Evolutionary conservation across 2,797 vertebrate species (phyloP), one percentile per base, ranked within the genome.

Genomic region (Amphiprion clarkii): DNA sequence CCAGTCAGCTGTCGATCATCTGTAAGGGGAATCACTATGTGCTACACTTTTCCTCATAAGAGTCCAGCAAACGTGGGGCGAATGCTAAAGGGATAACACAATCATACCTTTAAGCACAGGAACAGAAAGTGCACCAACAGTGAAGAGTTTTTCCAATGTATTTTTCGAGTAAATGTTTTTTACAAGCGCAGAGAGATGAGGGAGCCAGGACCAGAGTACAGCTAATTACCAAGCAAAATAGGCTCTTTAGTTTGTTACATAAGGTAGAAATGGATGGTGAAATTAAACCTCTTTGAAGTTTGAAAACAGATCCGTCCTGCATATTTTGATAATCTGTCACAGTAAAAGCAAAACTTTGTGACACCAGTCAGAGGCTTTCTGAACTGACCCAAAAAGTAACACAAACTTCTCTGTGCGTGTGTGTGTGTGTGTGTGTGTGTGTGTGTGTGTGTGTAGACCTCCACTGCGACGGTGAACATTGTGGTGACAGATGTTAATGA

Each of bases 401-500:
- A n/a, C 17, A 31, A 12, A 13, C 60, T 0, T 67, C 16, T 74
- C 27, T 60, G 27, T 69, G 54, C 62, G 44, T 69, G 76, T 69
- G 54, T 64, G 44, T 69, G 76, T 80, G 82, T 56, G 42, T 74
- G 33, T 60, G 31, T 71, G 76, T 80, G 82, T 56, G 42, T 74
- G 33, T 60, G 31, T 71, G 76, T 80, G 82, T 56, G 46, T 79
- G 67, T 83, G 25, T 77, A 99, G 98, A 99, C 97, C 52, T 98
- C 97, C 19, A 97, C 96, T 40, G 95, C 96, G 16, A 96, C 93
- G 0, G 96, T 99, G 82, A 96, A 96, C 25, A 93, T 99, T 5
- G 92, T 96, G 86, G 97, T 99, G 90, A 98, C 96, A 0, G 98
- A 99, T 64, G 97, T 99, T 74, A 99, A 99, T 70, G 98, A 99